Base-by-base conservation (phyloP, 1,140 invertebrate species). In the Chionoecetes opilio region DNA sequence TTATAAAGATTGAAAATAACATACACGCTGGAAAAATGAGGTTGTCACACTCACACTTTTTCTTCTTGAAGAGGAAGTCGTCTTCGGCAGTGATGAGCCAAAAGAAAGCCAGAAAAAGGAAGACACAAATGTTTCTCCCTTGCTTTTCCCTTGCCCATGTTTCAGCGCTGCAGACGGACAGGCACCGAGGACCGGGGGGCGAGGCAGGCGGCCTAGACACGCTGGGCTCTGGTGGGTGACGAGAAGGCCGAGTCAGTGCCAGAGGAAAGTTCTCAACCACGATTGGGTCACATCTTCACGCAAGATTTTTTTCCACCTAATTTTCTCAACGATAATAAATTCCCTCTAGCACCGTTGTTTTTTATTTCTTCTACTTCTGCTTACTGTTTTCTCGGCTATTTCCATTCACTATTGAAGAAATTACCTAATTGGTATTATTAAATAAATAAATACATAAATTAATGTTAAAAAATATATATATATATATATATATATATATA, bases 401-500 rank as follows among this genome's bases (percentile, higher is more conserved):
- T 53, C 11, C 21, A 53, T 75, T 75, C 63, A 75, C 63, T 26
- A 75, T n/a, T 2, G 21, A 2, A 11, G 6, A 5, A n/a, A n/a
- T 75, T 75, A 2, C 21, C 63, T 75, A n/a, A n/a, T 75, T n/a
- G 63, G 21, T n/a, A 6, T 26, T 75, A 5, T 75, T 5, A 75
- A 26, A 1, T n/a, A 21, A 5, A n/a, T 21, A 14, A 75, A 75
- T n/a, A 75, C n/a, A n/a, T 21, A 9, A 63, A 14, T n/a, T n/a
- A n/a, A 63, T 63, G 26, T 63, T 14, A 14, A 63, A 14, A 75
- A n/a, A 75, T 75, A 75, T 75, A 75, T 75, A 75, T 75, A 75
- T 75, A 75, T 75, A 75, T 75, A 75, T 75, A 75, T 75, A 75
- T 75, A 75, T 75, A 75, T 75, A 75, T 75, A 75, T 75, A 75